These are phyloP conservation scores for Plumapathes pennacea DNA, from an alignment of 92 coral and sea anemone species.

Conservation along the genomic window DNA sequence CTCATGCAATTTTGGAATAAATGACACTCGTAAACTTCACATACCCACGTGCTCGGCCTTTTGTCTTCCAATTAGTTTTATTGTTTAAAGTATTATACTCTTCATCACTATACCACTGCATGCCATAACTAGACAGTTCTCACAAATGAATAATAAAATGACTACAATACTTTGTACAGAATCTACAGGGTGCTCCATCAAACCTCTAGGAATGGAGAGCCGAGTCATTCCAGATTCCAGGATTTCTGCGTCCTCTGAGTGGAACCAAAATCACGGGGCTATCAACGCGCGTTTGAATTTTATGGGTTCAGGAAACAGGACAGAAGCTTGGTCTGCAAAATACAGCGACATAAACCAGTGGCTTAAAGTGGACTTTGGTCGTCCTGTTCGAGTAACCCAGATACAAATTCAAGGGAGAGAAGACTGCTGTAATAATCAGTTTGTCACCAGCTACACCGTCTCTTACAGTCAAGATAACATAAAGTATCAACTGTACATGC, in stretches of 20 bases:
- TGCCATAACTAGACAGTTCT: too few species aligned
- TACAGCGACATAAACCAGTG: slow-evolving; percentile 1
- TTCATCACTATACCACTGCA: too few species aligned
- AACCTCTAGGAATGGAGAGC: slow-evolving; percentile 7
- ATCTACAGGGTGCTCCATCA: too few species aligned
- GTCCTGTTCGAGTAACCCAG: not conserved
- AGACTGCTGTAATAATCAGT: slow-evolving; percentile 19
- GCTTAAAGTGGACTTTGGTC: slow-evolving; percentile 5
- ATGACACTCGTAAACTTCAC: too few species aligned
- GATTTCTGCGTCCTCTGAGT: slow-evolving; percentile 11
- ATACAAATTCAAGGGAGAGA: slow-evolving; percentile 13
- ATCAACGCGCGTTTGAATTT: slow-evolving; percentile 11
- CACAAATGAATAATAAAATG: too few species aligned
- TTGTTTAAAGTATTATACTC: too few species aligned
- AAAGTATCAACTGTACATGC: too few species aligned
- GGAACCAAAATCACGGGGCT: slow-evolving; percentile 8
- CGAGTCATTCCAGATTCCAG: slow-evolving; percentile 11
- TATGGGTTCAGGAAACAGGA: not conserved
- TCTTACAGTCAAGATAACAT: slow-evolving; percentile 9
- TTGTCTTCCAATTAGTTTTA: too few species aligned
- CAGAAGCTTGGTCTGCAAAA: slow-evolving; percentile 16
- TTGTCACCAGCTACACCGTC: slow-evolving; percentile 7
- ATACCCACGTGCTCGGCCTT: too few species aligned
- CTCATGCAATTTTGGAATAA: too few species aligned
- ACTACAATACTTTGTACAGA: too few species aligned